Evolutionary conservation across 1,140 invertebrate genomes (phyloP), one percentile per base, ranked within the genome.

Genomic region (Nasonia longicornis): DNA sequence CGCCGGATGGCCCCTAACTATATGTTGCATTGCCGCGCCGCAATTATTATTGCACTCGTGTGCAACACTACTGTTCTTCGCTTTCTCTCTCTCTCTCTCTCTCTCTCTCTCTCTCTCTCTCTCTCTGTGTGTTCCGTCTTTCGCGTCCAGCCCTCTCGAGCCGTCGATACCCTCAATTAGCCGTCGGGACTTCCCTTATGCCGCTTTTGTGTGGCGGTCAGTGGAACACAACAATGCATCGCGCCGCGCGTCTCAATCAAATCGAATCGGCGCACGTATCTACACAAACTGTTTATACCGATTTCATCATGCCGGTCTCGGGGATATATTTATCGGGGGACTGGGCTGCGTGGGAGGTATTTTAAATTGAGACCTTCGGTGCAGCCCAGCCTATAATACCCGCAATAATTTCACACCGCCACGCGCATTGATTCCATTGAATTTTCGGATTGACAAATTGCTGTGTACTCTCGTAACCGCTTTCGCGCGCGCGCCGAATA

Each of bases 371-470:
- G 48, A 75, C 48, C 73, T 48, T 48, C 71, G 66, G 3, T 42
- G 16, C 20, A 14, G 16, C 52, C 52, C 38, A 42, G 8, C 38
- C 38, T 42, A 71, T 16, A 16, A 71, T 16, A 16, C 31, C 42
- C 35, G 20, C 35, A 16, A 71, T 71, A 35, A 88, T 88, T 87
- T 87, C 86, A 80, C 69, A 71, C 79, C 83, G 70, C 82, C 85
- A 86, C 86, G 84, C 86, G 83, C 88, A 87, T 88, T 88, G 88
- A 88, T 87, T 87, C 87, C 16, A 88, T 88, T 88, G 87, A 88
- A 88, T 88, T 88, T 58, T 20, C 52, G 16, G 52, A 58, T 58
- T 58, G 52, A 58, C 20, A 58, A 58, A 58, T 58, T 58, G 16
- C 52, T n/a, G 16, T 52, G 11, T 52, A 52, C 48, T 52, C 48